Base-by-base conservation (phyloP, 2,113 vertebrate genomes). In the Drymodes brunneopygia region DNA sequence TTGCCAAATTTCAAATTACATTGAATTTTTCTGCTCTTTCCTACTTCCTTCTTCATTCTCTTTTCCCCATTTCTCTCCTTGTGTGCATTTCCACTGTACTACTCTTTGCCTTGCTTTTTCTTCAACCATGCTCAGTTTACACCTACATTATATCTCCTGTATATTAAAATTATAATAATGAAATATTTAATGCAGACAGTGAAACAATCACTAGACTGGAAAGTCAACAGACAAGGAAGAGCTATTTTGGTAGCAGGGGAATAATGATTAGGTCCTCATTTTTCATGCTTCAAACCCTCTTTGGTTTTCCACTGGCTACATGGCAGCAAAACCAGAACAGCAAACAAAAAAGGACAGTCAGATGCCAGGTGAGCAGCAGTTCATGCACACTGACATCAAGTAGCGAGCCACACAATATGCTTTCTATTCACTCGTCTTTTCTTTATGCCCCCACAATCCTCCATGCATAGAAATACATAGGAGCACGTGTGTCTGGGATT, bases 401-500 rank as follows among this genome's bases (percentile, higher is more conserved):
- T 3, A 83, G 70, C 29, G 88, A 88, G 29, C 88, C n/a, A 86
- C 33, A 74, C 12, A 81, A 23, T 25, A 64, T 20, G 24, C 8
- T 88, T 35, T 92, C 65, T 82, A 67, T 83, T 51, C 66, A 38
- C 12, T 86, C 22, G 15, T 78, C 31, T 89, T 35, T 67, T 78
- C 74, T 54, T 79, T 71, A 35, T 42, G 53, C 21, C 25, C 29
- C 87, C 61, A 67, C 56, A 86, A 53, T 51, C 35, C 31, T 80
- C 28, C 71, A 50, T 29, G 85, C 61, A 64, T 56, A 60, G 65
- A 87, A 95, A 92, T 56, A 60, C 21, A 64, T 38, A 70, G 2
- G 7, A 92, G 64, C 89, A 62, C 13, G 8, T 90, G 64, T 71
- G 72, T 82, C 92, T 96, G 81, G 70, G 92, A 95, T 94, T 97